Base-by-base conservation (phyloP, 1,140 invertebrate genomes). In the Ctenoplectra terminalis region DNA sequence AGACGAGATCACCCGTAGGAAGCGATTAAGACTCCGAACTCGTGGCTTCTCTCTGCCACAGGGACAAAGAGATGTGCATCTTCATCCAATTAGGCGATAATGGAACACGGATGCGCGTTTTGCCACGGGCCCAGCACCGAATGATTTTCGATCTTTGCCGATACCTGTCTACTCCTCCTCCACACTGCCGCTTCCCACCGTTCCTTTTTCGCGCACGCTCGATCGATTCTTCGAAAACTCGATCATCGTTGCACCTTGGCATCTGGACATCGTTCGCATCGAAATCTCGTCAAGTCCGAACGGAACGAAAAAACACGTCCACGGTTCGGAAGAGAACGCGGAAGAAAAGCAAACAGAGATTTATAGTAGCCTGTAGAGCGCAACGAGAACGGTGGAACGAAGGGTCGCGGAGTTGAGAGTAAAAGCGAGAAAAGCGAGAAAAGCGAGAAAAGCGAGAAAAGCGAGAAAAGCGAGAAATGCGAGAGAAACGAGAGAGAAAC, bases 11-110 rank as follows among this genome's bases (percentile, higher is more conserved):
- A 40, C 15, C 78, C 43, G 70, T 63, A 81, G 77, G 69, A 84
- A 85, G 83, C 75, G 69, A 70, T 46, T 46, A 37, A 66, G 82
- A 84, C 78, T 70, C 46, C 46, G 84, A 54, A 67, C 78, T 81
- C 63, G 80, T 78, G 80, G 63, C 78, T 70, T 75, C 71, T 64
- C 66, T 58, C 48, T 40, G 56, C 26, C 66, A 54, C 20, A 63
- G 66, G 77, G 73, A 90, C 90, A 90, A 91, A 89, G 83, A 75
- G 89, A 92, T 91, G 84, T 91, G 91, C 90, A 89, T 89, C 88
- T 91, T 92, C 91, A 92, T 92, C 90, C 89, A 91, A 91, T 91
- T 91, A 91, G 87, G 84, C 83, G 86, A 90, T 90, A 91, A 92
- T 91, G 88, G 87, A 85, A 88, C 58, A 83, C 81, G 72, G 48